Base-by-base conservation (phyloP, 2,888 invertebrate species). In the Andricus quercusramuli region DNA sequence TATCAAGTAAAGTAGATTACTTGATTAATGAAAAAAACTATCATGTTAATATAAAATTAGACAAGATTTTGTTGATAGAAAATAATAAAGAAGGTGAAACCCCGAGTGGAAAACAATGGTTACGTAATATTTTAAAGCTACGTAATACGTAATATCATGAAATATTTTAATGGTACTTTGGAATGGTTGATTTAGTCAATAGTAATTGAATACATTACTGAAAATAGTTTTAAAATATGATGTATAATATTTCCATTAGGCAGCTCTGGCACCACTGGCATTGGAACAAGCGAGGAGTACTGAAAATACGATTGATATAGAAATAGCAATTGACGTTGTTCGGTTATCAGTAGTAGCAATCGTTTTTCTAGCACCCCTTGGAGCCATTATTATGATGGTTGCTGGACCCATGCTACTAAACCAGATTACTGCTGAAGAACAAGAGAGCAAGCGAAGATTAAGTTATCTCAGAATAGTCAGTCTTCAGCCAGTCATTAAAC, bases 181-280 rank as follows among this genome's bases (percentile, higher is more conserved):
- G 3, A 15, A 47, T 47, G 47, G 17, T 47, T 47, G 0, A 47
- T 47, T 47, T 17, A 4, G 15, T 17, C 15, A 47, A 47, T 4
- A 17, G 47, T 47, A 47, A 47, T 15, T 47, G 4, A 15, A 47
- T 47, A 47, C 47, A 4, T 3, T 47, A 47, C 47, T 47, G 4
- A 47, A 47, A 47, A 47, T 17, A 47, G 13, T 17, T 17, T 4
- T 5, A 51, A 51, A 8, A 51, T 20, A 51, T n/a, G 6, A n/a
- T 56, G 20, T 15, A 47, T 68, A 56, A 6, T n/a, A 6, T n/a
- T 41, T 37, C n/a, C 86, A 90, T 65, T 86, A 96, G 95, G 96
- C 96, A 79, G 95, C 95, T 4, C 90, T 96, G 78, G 96, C 95
- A 25, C 95, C 96, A 25, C 94, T 95, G 84, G 95, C 95, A 13